Percentiles rank a stretch among this genome's conserved stretches.
Evolutionary conservation across 2,888 invertebrate genomes (phyloP).

Genomic region (Tiliacea aurago): DNA sequence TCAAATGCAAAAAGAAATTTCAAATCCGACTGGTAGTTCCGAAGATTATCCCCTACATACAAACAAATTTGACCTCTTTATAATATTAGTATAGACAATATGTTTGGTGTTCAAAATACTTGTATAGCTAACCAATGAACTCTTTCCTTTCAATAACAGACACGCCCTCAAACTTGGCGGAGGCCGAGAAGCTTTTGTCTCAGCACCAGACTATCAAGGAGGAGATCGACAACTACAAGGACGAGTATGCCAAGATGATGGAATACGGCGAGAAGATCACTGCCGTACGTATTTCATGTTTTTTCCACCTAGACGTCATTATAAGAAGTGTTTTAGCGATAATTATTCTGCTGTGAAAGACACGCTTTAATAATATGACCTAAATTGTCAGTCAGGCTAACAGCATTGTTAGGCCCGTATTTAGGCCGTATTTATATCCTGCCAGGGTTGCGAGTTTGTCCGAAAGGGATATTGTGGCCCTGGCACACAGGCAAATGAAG

Average conservation of each 20-base stretch:
- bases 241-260: conserved; percentile 99
- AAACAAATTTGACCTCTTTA: no score
- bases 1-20: no score
- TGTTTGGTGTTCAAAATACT: not conserved
- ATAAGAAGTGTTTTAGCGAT: not conserved
- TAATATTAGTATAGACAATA: no score
- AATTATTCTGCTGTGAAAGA: not conserved
- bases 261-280: conserved; percentile 99
- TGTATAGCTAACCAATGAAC: not conserved
- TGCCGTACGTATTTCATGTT: conserved; percentile 88
- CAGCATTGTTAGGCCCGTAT: no score
- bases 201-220: conserved; percentile 99
- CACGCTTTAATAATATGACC: not conserved
- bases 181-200: conserved; percentile 98
- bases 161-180: conserved; percentile 97
- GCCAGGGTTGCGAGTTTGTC: no score
- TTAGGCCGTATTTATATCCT: no score
- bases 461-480: no score
- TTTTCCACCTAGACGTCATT: not conserved
- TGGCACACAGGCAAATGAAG: no score
- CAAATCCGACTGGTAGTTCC: no score
- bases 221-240: conserved; percentile 99
- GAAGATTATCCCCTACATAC: no score
- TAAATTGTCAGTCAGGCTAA: no score
- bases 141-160: conserved; percentile 85